Percentiles rank a stretch among this genome's conserved stretches.
phyloP scores from a whole-genome alignment of 2,888 invertebrate genomes.

The Apoderus coryli region DNA sequence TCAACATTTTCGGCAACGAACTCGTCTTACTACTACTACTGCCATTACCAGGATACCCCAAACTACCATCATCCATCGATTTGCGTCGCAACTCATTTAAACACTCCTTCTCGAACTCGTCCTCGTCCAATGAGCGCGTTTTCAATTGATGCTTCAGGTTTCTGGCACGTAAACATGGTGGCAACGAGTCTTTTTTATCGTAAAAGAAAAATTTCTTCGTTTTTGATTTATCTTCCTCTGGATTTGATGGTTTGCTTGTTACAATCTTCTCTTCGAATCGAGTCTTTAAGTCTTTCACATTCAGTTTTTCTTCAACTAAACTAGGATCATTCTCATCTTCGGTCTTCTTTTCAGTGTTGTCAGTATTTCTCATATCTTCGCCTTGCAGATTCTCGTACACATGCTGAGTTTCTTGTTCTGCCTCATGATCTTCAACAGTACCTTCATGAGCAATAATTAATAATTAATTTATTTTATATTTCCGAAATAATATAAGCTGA shows the following conservation, averaged over 20 bases:
- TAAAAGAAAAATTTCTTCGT: slow-evolving; percentile 19
- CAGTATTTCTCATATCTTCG: slow-evolving; percentile 13
- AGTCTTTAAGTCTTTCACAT: slow-evolving; percentile 24
- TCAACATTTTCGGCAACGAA: slow-evolving; percentile 41
- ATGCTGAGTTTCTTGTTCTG: slow-evolving; percentile 24
- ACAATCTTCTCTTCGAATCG: slow-evolving; percentile 23
- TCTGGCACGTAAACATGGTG: slow-evolving; percentile 47
- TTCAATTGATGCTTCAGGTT: slow-evolving; percentile 46
- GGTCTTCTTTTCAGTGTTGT: slow-evolving; percentile 27
- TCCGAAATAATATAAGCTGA: too few relatives aligned
- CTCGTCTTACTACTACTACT: slow-evolving; percentile 26
- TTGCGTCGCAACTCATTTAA: slow-evolving; percentile 35
- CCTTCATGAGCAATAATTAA: slow-evolving; percentile 12
- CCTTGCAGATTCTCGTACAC: slow-evolving; percentile 28
- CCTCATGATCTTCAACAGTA: slow-evolving; percentile 23
- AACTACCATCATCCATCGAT: slow-evolving; percentile 39
- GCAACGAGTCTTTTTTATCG: slow-evolving; percentile 33
- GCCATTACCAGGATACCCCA: slow-evolving; percentile 14
- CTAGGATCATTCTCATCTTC: slow-evolving; percentile 15
- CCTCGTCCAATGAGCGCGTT: slow-evolving; percentile 57
- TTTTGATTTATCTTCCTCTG: slow-evolving; percentile 7
- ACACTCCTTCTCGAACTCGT: slow-evolving; percentile 51
- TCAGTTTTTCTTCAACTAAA: slow-evolving; percentile 20
- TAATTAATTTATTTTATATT: too few relatives aligned
- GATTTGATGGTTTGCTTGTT: slow-evolving; percentile 20